Conservation (phyloP, 2,113 vertebrate genomes). For the Passer montanus region DNA sequence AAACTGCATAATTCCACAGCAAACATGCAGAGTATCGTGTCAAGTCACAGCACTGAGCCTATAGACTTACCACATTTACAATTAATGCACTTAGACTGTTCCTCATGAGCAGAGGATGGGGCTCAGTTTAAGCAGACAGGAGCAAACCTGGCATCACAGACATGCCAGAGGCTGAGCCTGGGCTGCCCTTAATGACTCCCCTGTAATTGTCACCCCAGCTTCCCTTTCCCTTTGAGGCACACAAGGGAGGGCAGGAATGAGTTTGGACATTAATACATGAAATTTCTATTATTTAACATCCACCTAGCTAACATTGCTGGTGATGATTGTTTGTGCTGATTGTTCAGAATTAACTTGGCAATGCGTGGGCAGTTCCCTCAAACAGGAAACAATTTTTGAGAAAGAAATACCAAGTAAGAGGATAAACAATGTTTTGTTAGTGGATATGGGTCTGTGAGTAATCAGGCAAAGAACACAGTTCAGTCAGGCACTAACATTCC, state of each 20-base stretch:
- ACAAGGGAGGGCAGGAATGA: neutral
- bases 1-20: neutral
- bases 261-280: neutral
- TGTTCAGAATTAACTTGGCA: neutral
- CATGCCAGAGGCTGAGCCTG: fast-evolving
- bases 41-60: neutral
- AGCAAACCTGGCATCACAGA: neutral
- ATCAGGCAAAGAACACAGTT: neutral
- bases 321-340: neutral
- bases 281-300: neutral
- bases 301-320: neutral
- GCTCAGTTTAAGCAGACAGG: neutral
- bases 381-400: neutral
- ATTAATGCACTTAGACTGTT: neutral
- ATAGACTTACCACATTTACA: neutral
- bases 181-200: neutral
- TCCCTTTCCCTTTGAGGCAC: neutral
- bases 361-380: neutral
- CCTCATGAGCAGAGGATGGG: neutral
- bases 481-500: slow-evolving; percentile 38
- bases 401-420: neutral
- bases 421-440: neutral
- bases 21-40: neutral
- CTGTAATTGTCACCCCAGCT: neutral
- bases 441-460: neutral